Evolutionary conservation across 2,888 invertebrate genomes (phyloP).

Genomic region (Lobophora halterata): DNA sequence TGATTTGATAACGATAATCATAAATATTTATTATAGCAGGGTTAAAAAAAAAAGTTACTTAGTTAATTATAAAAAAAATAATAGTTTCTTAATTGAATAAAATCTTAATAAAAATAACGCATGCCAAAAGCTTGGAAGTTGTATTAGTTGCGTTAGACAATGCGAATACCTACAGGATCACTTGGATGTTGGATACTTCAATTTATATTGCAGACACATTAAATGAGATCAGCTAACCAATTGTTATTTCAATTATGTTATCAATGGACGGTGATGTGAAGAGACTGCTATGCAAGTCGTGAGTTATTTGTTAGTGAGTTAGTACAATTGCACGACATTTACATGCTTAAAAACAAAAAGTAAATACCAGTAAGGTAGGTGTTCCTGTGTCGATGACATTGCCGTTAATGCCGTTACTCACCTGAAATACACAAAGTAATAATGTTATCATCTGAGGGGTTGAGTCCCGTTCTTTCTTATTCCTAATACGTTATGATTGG

Average conservation of each 20-base stretch:
- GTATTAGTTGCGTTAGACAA: constrained; percentile 4
- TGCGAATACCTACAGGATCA: constrained; percentile 16
- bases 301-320: constrained; percentile 16
- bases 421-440: constrained; percentile 55
- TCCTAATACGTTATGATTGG: too few relatives aligned
- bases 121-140: constrained; percentile 15
- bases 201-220: constrained; percentile 29
- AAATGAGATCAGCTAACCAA: constrained; percentile 31
- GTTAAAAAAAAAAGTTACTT: too few relatives aligned
- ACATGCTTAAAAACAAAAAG: constrained; percentile 56
- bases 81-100: too few relatives aligned
- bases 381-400: constrained; percentile 80
- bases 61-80: too few relatives aligned
- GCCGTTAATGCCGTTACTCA: constrained; percentile 82
- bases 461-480: constrained; percentile 1
- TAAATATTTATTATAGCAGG: too few relatives aligned
- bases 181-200: constrained; percentile 19
- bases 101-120: too few relatives aligned
- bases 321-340: constrained; percentile 24
- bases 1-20: too few relatives aligned
- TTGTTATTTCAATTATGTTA: constrained; percentile 29
- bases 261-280: constrained; percentile 21
- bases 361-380: constrained; percentile 77
- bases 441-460: constrained; percentile 14
- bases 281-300: constrained; percentile 17